Conservation (phyloP, 2,797 vertebrate genomes). For the Leucoraja ocellata region DNA sequence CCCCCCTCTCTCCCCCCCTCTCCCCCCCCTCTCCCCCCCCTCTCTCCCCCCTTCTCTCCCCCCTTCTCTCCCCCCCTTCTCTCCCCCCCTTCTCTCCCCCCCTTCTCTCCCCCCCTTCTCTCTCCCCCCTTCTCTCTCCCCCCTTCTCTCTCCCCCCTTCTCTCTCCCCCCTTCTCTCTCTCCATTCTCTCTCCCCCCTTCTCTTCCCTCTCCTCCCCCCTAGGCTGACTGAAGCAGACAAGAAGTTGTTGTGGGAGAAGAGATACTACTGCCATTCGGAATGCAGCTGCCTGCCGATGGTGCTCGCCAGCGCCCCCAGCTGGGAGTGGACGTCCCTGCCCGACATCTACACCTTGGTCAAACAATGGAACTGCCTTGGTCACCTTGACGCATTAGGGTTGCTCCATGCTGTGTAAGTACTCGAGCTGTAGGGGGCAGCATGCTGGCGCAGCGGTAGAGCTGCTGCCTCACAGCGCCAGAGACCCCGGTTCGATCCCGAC, state of each 20-base stretch:
- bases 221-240: constrained; percentile 74
- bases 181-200: too few species aligned
- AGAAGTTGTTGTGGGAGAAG: constrained; percentile 82
- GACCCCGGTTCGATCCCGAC: too few species aligned
- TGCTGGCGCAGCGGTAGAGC: too few species aligned
- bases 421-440: too few species aligned
- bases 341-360: constrained; percentile 83
- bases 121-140: background rate
- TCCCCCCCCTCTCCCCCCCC: background rate
- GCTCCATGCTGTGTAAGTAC: constrained; percentile 81
- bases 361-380: constrained; percentile 79
- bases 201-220: background rate
- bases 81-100: too few species aligned
- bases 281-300: constrained; percentile 73
- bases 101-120: too few species aligned
- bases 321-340: constrained; percentile 93
- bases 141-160: too few species aligned
- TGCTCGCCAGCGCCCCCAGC: constrained; percentile 84
- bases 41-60: too few species aligned
- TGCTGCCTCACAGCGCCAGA: too few species aligned
- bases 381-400: constrained; percentile 87
- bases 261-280: constrained; percentile 77
- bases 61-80: background rate
- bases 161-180: too few species aligned
- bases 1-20: background rate